Evolutionary conservation across 2,113 vertebrate genomes (phyloP).

Genomic region (Chitala chitala): DNA sequence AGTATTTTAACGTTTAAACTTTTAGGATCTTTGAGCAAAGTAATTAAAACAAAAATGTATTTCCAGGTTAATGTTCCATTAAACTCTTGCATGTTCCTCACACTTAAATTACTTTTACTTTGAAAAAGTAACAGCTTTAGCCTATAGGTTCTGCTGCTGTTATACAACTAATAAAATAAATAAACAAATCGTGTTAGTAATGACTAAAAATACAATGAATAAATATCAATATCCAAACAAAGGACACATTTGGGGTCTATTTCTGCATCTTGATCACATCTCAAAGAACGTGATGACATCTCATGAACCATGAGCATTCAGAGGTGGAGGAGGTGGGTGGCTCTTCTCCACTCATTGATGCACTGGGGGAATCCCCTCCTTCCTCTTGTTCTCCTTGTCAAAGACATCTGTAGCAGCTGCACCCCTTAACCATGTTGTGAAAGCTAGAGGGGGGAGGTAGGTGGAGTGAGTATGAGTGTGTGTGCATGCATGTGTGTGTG

Average conservation of each 20-base stretch:
- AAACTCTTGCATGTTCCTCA: too few relatives aligned
- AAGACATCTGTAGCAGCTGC: conserved; percentile 75
- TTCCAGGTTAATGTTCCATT: too few relatives aligned
- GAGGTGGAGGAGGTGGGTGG: conserved; percentile 19
- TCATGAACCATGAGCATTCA: conserved; percentile 36
- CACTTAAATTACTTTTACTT: too few relatives aligned
- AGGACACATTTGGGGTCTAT: conserved; percentile 5
- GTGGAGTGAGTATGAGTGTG: conserved; percentile 54
- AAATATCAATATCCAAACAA: background rate
- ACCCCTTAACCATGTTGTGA: conserved; percentile 63
- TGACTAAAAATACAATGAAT: conserved; percentile 17
- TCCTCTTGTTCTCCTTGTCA: conserved; percentile 47
- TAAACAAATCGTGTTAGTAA: conserved; percentile 14
- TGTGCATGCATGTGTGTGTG: conserved; percentile 24
- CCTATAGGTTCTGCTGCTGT: too few relatives aligned
- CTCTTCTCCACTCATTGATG: conserved; percentile 57
- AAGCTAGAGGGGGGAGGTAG: conserved; percentile 27
- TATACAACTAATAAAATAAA: background rate
- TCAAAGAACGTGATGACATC: conserved; percentile 32
- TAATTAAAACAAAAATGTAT: too few relatives aligned
- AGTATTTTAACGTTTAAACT: too few relatives aligned
- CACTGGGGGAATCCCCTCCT: conserved; percentile 54
- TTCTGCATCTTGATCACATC: conserved; percentile 28
- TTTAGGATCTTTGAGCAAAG: too few relatives aligned
- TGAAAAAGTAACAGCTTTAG: too few relatives aligned